phyloP scores from a whole-genome alignment of 1,140 invertebrate genomes.

The Popillia japonica region DNA sequence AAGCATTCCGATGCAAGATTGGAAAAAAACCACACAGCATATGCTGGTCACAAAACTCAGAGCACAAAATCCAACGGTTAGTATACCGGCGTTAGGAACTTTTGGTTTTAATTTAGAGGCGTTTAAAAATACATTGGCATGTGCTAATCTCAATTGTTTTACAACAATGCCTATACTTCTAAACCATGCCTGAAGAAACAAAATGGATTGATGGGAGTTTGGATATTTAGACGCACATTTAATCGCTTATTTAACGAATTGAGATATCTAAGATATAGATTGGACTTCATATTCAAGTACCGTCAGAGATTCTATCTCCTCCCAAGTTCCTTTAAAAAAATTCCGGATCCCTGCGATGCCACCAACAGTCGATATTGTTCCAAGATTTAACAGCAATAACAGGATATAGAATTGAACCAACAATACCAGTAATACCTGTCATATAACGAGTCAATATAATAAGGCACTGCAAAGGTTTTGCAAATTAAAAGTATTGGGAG shows the following conservation, averaged over 20 bases:
- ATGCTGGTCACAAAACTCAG: neutral
- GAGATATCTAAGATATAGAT: too few species aligned
- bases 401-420: neutral
- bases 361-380: slow-evolving; percentile 8
- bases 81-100: neutral
- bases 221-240: too few species aligned
- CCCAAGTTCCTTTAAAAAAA: slow-evolving; percentile 6
- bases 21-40: slow-evolving; percentile 16
- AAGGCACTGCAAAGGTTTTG: too few species aligned
- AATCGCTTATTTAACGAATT: too few species aligned
- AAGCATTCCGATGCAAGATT: slow-evolving; percentile 29
- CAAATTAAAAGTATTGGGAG: too few species aligned
- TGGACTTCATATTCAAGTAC: neutral
- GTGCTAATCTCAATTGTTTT: neutral
- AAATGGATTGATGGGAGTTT: too few species aligned
- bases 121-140: neutral
- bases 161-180: neutral
- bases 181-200: neutral
- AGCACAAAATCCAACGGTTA: slow-evolving; percentile 20
- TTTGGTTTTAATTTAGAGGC: neutral
- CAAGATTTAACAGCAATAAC: neutral
- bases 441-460: neutral
- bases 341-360: neutral
- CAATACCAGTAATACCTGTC: neutral
- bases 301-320: slow-evolving; percentile 10